Percentiles rank a stretch among this genome's conserved stretches.
Evolutionary conservation across 23 tunicate species (phyloP).

Genomic region (Diplosoma virens): DNA sequence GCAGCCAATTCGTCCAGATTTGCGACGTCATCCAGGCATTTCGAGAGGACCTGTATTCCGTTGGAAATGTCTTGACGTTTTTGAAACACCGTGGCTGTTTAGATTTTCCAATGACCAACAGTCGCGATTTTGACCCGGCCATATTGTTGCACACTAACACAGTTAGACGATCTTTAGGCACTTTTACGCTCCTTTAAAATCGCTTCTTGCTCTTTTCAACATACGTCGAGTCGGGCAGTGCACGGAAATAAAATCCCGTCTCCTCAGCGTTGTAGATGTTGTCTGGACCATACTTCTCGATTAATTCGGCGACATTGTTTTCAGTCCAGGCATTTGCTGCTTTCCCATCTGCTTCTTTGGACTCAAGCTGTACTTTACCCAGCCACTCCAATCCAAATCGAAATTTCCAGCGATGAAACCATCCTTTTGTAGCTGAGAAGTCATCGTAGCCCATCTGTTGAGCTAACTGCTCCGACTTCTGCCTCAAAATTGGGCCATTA

Average conservation of each 20-base stretch:
- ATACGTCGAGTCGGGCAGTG: slow-evolving; percentile 30
- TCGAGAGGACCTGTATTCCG: slow-evolving; percentile 1
- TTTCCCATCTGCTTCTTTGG: slow-evolving; percentile 38
- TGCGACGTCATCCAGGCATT: slow-evolving; percentile 25
- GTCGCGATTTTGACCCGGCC: slow-evolving; percentile 29
- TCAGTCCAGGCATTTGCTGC: slow-evolving; percentile 34
- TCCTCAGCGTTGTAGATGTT: slow-evolving; percentile 31
- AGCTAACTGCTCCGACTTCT: slow-evolving; percentile 37
- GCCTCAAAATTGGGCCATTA: slow-evolving; percentile 48
- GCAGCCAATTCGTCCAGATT: slow-evolving; percentile 25
- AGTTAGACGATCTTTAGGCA: slow-evolving; percentile 21
- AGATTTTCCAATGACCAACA: slow-evolving; percentile 14
- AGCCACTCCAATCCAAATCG: slow-evolving; percentile 23
- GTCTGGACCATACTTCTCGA: slow-evolving; percentile 30
- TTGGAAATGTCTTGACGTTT: slow-evolving; percentile 10
- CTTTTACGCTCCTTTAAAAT: slow-evolving; percentile 22
- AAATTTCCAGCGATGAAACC: slow-evolving; percentile 41
- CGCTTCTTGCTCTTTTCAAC: slow-evolving; percentile 20
- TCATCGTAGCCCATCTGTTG: slow-evolving; percentile 24
- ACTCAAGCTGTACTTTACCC: slow-evolving; percentile 22
- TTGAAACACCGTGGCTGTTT: slow-evolving; percentile 22
- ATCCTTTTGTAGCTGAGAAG: slow-evolving; percentile 34
- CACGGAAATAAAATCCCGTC: slow-evolving; percentile 24
- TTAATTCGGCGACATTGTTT: slow-evolving; percentile 26
- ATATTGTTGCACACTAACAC: slow-evolving; percentile 15